Conservation (phyloP, 2,113 vertebrate genomes). For the Urocynchramus pylzowi region DNA sequence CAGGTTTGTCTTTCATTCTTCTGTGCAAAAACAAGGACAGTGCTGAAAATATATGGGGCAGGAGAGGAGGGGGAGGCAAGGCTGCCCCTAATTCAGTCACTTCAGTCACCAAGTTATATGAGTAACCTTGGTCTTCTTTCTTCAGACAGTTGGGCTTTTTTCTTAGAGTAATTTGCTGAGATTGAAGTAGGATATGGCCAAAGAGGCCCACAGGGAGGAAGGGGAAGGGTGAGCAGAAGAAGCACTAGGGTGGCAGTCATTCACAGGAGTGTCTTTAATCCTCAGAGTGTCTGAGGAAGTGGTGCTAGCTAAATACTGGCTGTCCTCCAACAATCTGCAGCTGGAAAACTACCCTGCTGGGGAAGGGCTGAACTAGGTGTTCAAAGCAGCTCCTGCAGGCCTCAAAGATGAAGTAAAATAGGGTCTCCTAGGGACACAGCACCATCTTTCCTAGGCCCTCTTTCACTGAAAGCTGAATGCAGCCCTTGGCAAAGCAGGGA, state of each 20-base stretch:
- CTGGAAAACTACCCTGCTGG: background rate
- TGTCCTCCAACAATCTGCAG: background rate
- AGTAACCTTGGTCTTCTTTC: background rate
- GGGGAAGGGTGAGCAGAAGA: background rate
- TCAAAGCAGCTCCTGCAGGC: background rate
- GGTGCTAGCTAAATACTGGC: background rate
- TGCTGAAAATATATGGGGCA: background rate
- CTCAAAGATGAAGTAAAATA: background rate
- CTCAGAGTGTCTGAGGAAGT: background rate
- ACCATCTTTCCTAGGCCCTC: background rate
- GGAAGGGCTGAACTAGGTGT: background rate
- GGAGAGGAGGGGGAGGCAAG: background rate
- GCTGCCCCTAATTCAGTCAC: background rate
- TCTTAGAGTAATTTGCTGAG: background rate
- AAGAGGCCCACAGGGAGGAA: accelerated
- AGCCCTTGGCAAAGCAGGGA: background rate
- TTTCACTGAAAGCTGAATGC: background rate
- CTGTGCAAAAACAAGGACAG: background rate
- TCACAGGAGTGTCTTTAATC: background rate
- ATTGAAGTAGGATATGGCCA: background rate
- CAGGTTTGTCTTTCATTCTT: background rate
- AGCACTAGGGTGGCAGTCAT: background rate
- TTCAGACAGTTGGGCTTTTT: background rate
- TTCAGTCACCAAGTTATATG: background rate
- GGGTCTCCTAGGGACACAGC: background rate